phyloP scores from a whole-genome alignment of 2,888 invertebrate species.

The Pseudanteris insignis region DNA sequence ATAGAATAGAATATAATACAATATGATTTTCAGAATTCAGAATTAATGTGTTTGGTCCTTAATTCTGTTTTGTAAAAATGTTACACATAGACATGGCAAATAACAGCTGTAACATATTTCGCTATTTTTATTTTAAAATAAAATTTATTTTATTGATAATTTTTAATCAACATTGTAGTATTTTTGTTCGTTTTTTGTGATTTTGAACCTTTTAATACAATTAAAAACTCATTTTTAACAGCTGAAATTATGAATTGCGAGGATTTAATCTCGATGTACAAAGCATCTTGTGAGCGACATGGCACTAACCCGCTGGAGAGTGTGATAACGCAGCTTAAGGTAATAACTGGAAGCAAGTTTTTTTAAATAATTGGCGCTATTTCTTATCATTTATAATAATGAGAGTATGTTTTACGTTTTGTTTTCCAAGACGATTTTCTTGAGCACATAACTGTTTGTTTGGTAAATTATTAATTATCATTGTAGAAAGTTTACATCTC shows the following conservation, averaged over 20 bases:
- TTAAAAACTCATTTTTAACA: constrained; percentile 65
- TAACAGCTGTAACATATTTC: neutral
- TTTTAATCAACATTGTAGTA: neutral
- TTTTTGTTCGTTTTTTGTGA: constrained; percentile 20
- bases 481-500: neutral
- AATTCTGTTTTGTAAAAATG: too few species aligned
- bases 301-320: constrained; percentile 75
- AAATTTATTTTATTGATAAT: neutral
- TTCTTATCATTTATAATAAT: neutral
- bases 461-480: too few species aligned
- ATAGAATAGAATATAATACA: too few species aligned
- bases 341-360: constrained; percentile 57
- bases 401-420: neutral
- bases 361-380: constrained; percentile 16
- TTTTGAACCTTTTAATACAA: constrained; percentile 26
- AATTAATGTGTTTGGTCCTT: too few species aligned
- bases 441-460: too few species aligned
- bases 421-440: too few species aligned
- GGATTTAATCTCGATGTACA: constrained; percentile 79
- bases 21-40: too few species aligned
- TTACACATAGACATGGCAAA: too few species aligned
- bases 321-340: constrained; percentile 79
- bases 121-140: too few species aligned
- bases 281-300: constrained; percentile 78
- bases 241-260: constrained; percentile 73